Conservation (phyloP, 2,888 invertebrate genomes). For the Drosophila infuscata region DNA sequence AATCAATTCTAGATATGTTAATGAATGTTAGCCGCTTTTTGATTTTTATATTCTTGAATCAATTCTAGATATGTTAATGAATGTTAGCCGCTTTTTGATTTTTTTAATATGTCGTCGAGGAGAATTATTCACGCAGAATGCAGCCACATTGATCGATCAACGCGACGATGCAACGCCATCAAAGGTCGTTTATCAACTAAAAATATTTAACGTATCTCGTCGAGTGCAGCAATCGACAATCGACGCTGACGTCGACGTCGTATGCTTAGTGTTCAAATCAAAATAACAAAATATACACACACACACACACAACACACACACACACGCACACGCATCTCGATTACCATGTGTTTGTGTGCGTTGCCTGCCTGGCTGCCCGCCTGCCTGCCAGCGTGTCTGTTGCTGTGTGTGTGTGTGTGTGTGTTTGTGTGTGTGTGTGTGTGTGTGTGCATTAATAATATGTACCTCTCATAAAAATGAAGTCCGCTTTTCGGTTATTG, state of each 20-base stretch:
- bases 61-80: not conserved
- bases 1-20: not conserved
- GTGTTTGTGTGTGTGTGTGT: not conserved
- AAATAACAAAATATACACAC: constrained; percentile 40
- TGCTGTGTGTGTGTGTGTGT: not conserved
- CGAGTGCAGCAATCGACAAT: constrained; percentile 74
- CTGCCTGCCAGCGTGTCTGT: constrained; percentile 11
- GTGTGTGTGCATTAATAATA: constrained; percentile 59
- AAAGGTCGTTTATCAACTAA: constrained; percentile 85
- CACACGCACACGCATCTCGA: constrained; percentile 17
- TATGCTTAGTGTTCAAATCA: constrained; percentile 41
- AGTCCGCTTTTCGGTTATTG: constrained; percentile 42
- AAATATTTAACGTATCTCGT: constrained; percentile 78
- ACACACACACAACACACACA: constrained; percentile 13
- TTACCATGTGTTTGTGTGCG: constrained; percentile 15
- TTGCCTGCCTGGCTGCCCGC: constrained; percentile 31
- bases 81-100: not conserved
- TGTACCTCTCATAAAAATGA: constrained; percentile 68
- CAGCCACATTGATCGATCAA: constrained; percentile 66
- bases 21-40: not conserved
- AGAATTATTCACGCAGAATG: constrained; percentile 18
- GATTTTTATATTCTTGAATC: not conserved
- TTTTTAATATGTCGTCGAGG: not conserved
- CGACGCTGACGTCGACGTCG: constrained; percentile 46
- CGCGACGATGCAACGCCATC: constrained; percentile 83